Evolutionary conservation across 2,113 vertebrate species (phyloP).

Genomic region (Neopipo cinnamomea): DNA sequence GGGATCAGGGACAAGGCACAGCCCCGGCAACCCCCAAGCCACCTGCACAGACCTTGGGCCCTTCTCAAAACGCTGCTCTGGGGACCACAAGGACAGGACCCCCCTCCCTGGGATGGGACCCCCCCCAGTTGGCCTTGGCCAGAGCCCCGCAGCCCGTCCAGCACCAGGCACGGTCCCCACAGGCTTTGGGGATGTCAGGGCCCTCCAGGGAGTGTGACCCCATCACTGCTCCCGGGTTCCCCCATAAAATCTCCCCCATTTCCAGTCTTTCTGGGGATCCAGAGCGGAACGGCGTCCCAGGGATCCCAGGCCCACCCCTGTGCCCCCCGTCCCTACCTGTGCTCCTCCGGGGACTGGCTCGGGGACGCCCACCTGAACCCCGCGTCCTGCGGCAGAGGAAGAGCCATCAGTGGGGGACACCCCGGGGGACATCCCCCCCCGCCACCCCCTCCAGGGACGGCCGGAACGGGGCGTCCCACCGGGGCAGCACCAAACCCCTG

Average conservation of each 20-base stretch:
- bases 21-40: not conserved
- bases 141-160: not conserved
- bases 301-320: not conserved
- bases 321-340: slow-evolving; percentile 67
- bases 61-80: rapidly evolving
- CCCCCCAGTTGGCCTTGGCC: not conserved
- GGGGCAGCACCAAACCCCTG: not conserved
- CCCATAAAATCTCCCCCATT: not conserved
- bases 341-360: slow-evolving; percentile 81
- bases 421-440: not conserved
- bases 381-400: slow-evolving; percentile 65
- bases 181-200: not conserved
- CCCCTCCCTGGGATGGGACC: rapidly evolving
- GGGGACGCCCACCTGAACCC: slow-evolving; percentile 84
- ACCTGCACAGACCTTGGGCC: rapidly evolving
- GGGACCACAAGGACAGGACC: not conserved
- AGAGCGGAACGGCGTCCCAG: rapidly evolving
- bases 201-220: not conserved
- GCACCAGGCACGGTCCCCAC: not conserved
- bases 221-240: not conserved
- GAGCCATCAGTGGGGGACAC: not conserved
- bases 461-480: rapidly evolving
- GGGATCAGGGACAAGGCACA: not conserved
- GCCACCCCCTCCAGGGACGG: not conserved
- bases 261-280: not conserved